Base-by-base conservation (phyloP, 2,113 vertebrate species). In the Cavia aperea region DNA sequence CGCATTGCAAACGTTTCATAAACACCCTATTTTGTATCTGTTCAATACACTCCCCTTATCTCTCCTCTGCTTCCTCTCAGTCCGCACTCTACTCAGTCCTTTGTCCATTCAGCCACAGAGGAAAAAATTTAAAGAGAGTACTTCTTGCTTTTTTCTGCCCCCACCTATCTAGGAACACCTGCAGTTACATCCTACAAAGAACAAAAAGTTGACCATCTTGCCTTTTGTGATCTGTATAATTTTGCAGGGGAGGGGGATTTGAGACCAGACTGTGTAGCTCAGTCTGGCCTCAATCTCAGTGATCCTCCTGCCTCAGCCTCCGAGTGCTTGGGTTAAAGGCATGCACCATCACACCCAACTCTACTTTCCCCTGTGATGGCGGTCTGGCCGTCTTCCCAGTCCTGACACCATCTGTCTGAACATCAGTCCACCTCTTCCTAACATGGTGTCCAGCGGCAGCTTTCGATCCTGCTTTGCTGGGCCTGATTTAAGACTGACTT, bases 81-180 rank as follows among this genome's bases (percentile, higher is more conserved):
- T 11, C 7, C n/a, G 18, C 70, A 24, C 7, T 77, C 81, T 70
- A 56, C n/a, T 24, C 81, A 46, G 13, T 79, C 31, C 82, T 31
- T 39, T 63, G 62, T 62, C 24, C 36, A 63, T 86, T 56, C 54
- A 51, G 49, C 9, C 19, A 58, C 3, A 77, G 46, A 87, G 3
- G 4, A 19, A 36, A 81, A 77, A 73, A 63, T 56, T 29, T 11
- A 72, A 62, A 58, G 19, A 82, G 43, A 95, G 77, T 23, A 60
- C 5, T 24, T 33, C 31, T 26, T 75, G 10, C 2, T 7, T 60
- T 31, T 90, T 58, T 51, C 54, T 75, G 39, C 39, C 58, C 39
- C 88, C 70, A 70, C 63, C 60, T 94, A 43, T 89, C 60, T 95
- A 43, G 89, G 26, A 90, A 77, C 46, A 89, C 49, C 39, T 81